Conservation (phyloP, 92 coral and sea anemone genomes). For the Virgularia gustaviana region DNA sequence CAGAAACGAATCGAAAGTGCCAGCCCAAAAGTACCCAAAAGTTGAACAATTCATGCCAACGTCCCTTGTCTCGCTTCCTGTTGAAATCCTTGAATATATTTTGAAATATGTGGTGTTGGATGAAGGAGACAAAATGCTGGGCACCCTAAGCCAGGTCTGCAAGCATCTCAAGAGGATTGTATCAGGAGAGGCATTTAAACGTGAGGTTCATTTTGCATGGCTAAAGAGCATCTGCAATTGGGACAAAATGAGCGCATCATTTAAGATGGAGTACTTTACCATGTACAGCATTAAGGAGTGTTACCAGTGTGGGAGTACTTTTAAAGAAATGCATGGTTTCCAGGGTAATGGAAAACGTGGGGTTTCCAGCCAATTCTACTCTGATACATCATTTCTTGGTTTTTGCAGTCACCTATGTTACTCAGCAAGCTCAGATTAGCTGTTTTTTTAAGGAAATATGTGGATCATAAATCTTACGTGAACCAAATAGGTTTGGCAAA, state of each 20-base stretch:
- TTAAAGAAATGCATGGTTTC: neutral
- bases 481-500: too few species aligned
- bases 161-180: neutral
- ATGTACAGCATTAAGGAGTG: neutral
- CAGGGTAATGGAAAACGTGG: neutral
- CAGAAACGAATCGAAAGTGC: too few species aligned
- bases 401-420: neutral
- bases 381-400: neutral
- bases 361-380: neutral
- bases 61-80: neutral
- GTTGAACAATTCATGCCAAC: neutral
- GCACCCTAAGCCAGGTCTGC: neutral
- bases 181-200: neutral
- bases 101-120: neutral
- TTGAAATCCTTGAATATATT: neutral
- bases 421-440: too few species aligned
- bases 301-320: neutral
- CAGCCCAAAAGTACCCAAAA: too few species aligned
- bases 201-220: neutral
- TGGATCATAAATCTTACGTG: too few species aligned
- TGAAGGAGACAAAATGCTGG: neutral
- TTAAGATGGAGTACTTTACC: neutral
- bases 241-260: neutral
- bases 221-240: neutral
- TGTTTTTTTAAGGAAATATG: too few species aligned